These are phyloP conservation scores for Jaculus jaculus DNA, from an alignment of 2,113 vertebrate genomes.

Conservation along the genomic window DNA sequence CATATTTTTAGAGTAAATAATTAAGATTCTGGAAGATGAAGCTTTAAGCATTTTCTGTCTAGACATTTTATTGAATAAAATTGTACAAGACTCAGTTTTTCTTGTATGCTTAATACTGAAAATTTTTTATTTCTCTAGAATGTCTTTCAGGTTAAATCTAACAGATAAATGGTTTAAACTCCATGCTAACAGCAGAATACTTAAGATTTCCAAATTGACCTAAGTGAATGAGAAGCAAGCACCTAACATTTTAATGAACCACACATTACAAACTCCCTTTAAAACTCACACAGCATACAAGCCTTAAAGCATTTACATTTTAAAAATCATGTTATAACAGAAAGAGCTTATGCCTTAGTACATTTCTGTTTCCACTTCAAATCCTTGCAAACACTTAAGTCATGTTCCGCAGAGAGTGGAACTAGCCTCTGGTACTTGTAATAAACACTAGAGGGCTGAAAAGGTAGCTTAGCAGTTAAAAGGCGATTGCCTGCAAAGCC, in stretches of 20 bases:
- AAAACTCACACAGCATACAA: background rate
- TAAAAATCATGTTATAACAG: background rate
- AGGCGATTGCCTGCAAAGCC: too few species aligned
- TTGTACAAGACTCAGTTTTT: background rate
- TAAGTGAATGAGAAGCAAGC: background rate
- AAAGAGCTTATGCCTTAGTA: background rate
- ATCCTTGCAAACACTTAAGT: background rate
- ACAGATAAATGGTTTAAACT: background rate
- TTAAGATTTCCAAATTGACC: background rate
- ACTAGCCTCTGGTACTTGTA: background rate
- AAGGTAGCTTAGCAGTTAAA: too few species aligned
- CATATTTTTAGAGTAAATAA: background rate
- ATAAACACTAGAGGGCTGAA: background rate
- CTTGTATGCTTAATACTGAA: background rate
- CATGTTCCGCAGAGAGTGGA: background rate
- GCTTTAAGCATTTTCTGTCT: background rate
- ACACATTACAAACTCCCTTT: background rate
- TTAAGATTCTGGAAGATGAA: background rate
- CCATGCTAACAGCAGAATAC: background rate
- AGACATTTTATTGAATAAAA: background rate
- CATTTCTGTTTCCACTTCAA: background rate
- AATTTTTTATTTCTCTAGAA: slow-evolving; percentile 16
- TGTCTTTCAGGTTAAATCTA: slow-evolving; percentile 14
- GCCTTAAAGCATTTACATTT: background rate
- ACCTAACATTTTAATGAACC: too few species aligned